Evolutionary conservation across 2,113 vertebrate species (phyloP).

Genomic region (Upupa epops): DNA sequence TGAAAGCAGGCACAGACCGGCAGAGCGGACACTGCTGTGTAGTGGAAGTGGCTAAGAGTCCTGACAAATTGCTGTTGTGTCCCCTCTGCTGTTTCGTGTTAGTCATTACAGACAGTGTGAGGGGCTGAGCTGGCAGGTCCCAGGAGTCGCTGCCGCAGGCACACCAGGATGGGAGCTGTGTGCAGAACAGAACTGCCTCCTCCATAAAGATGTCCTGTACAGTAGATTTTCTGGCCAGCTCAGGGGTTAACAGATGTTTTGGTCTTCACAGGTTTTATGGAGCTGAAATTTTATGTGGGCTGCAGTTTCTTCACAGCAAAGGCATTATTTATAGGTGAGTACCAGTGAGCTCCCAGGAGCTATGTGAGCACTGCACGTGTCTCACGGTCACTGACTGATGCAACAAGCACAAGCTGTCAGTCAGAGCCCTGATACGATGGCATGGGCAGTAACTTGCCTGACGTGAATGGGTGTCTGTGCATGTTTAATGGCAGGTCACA

Average conservation of each 20-base stretch:
- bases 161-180: neutral
- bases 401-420: neutral
- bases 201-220: neutral
- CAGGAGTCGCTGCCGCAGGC: neutral
- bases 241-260: neutral
- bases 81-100: neutral
- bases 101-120: neutral
- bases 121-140: neutral
- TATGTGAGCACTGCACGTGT: neutral
- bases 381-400: neutral
- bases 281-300: conserved; percentile 93
- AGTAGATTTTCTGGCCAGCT: neutral
- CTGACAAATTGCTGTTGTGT: neutral
- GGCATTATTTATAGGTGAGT: conserved; percentile 96
- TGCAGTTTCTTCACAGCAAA: conserved; percentile 95
- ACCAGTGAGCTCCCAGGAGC: neutral
- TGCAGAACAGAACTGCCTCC: neutral
- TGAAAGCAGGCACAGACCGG: neutral
- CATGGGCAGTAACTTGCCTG: neutral
- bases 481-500: neutral
- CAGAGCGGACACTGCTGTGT: neutral
- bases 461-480: neutral
- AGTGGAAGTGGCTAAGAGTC: neutral
- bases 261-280: conserved; percentile 87
- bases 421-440: conserved; percentile 2